Evolutionary conservation across 2,797 vertebrate species (phyloP).

Genomic region (Mus spretus): DNA sequence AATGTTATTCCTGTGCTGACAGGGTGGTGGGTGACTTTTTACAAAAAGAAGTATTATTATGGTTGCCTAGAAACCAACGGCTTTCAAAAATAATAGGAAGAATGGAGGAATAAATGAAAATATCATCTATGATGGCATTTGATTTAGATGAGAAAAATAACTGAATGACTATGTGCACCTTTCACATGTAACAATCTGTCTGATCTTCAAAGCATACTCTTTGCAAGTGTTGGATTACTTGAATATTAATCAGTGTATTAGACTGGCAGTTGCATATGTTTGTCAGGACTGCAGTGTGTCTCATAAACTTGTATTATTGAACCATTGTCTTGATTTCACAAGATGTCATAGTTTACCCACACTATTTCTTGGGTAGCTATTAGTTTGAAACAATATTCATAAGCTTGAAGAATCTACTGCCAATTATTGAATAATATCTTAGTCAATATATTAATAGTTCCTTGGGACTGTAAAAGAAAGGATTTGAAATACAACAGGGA

Average conservation of each 20-base stretch:
- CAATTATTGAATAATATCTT: background rate
- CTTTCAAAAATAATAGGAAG: constrained; percentile 83
- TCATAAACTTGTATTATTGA: constrained; percentile 54
- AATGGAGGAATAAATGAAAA: constrained; percentile 85
- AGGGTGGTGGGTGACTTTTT: constrained; percentile 16
- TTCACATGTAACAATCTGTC: constrained; percentile 78
- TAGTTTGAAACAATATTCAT: background rate
- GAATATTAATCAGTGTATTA: constrained; percentile 76
- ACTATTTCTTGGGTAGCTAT: background rate
- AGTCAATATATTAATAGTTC: background rate
- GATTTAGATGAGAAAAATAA: constrained; percentile 80
- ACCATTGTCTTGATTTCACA: constrained; percentile 47
- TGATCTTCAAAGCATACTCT: constrained; percentile 72
- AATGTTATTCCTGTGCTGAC: constrained; percentile 73
- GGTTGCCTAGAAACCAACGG: constrained; percentile 88
- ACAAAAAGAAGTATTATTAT: constrained; percentile 81
- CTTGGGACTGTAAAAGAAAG: background rate
- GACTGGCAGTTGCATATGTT: constrained; percentile 60
- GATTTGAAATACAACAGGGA: background rate
- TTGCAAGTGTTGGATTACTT: constrained; percentile 69
- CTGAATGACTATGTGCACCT: constrained; percentile 76
- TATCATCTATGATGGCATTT: constrained; percentile 82
- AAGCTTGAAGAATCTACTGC: background rate
- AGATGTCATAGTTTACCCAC: constrained; percentile 63
- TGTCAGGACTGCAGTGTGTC: background rate